phyloP scores from a whole-genome alignment of 2,797 vertebrate genomes.

The Adelosebastes latens region DNA sequence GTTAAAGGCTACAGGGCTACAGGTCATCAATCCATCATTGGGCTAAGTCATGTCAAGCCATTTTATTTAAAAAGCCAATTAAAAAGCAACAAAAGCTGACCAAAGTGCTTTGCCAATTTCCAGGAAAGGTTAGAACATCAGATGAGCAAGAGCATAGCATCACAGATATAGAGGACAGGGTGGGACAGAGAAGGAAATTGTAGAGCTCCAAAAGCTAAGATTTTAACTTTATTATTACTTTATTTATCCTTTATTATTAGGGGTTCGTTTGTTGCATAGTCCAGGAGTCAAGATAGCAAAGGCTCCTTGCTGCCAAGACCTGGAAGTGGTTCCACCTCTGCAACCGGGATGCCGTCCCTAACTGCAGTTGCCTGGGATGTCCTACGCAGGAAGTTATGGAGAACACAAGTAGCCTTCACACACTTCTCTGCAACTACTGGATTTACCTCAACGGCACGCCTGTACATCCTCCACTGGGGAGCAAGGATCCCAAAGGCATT shows the following conservation, averaged over 20 bases:
- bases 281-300: not conserved
- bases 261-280: not conserved
- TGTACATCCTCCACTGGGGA: conserved; percentile 12
- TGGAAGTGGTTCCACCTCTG: not conserved
- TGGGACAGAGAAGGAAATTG: not conserved
- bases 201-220: not conserved
- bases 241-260: not conserved
- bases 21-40: not conserved
- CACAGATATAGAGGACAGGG: not conserved
- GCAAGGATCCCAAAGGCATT: conserved; percentile 1
- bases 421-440: not conserved
- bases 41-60: not conserved
- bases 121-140: not conserved
- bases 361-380: not conserved
- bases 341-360: not conserved
- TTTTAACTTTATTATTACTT: too few relatives aligned
- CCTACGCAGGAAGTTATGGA: not conserved
- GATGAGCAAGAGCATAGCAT: not conserved
- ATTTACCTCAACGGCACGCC: not conserved
- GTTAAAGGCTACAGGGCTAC: not conserved
- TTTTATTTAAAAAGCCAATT: conserved; percentile 2
- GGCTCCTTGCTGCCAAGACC: not conserved
- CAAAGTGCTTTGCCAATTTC: not conserved
- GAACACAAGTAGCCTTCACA: conserved; percentile 10
- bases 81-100: not conserved